These are phyloP conservation scores for Pogonomyrmex californicus DNA, from an alignment of 1,140 invertebrate genomes.

Conservation along the genomic window DNA sequence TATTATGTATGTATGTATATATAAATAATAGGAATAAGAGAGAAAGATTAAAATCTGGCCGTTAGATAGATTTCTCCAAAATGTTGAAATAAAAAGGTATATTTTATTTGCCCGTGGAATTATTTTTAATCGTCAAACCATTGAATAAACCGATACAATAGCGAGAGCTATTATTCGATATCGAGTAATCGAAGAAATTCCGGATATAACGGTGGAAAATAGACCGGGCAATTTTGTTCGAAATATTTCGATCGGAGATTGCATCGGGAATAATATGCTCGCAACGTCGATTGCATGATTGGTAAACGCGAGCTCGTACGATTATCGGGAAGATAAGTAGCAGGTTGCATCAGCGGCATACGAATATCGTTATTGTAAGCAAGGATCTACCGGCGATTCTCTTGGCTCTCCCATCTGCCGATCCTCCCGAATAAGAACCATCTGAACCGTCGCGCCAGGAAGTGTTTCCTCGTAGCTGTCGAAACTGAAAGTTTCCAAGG, in stretches of 20 bases:
- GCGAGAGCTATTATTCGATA: slow-evolving; percentile 47
- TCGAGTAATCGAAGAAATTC: slow-evolving; percentile 29
- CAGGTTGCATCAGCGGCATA: background rate
- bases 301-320: slow-evolving; percentile 34
- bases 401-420: background rate
- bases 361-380: slow-evolving; percentile 23
- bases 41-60: background rate
- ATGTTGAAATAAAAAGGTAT: background rate
- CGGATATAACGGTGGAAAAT: slow-evolving; percentile 32
- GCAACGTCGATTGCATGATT: slow-evolving; percentile 9
- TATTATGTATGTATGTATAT: background rate
- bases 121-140: slow-evolving; percentile 24
- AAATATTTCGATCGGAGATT: slow-evolving; percentile 51
- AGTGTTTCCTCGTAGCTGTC: slow-evolving; percentile 63
- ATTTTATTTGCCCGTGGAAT: slow-evolving; percentile 13
- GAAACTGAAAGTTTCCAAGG: slow-evolving; percentile 63
- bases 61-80: background rate
- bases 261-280: slow-evolving; percentile 45
- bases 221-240: slow-evolving; percentile 47
- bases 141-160: slow-evolving; percentile 36
- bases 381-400: slow-evolving; percentile 19
- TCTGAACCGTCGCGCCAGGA: slow-evolving; percentile 46
- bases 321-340: slow-evolving; percentile 20
- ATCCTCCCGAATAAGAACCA: slow-evolving; percentile 38
- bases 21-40: background rate